Conservation (phyloP, 2,113 vertebrate genomes). For the Corynorhinus townsendii region DNA sequence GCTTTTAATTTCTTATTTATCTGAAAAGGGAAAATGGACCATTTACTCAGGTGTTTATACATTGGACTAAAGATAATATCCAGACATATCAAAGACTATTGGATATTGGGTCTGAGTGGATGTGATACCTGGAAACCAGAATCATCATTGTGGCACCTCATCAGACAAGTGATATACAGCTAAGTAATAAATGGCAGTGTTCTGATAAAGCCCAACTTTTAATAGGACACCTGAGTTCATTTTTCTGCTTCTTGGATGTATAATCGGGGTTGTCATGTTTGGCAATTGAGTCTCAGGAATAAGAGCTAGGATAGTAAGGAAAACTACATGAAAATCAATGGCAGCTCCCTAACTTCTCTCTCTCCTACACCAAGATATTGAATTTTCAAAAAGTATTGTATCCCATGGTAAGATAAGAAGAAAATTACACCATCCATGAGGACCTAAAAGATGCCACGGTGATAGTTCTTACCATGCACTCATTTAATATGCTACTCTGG, state of each 20-base stretch:
- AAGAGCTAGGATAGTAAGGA: neutral
- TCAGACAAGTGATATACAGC: neutral
- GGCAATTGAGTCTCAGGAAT: neutral
- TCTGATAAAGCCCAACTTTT: neutral
- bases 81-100: neutral
- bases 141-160: neutral
- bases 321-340: neutral
- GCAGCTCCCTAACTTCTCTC: neutral
- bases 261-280: neutral
- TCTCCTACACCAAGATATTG: neutral
- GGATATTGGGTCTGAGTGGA: neutral
- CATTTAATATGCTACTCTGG: neutral
- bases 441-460: neutral
- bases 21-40: neutral
- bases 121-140: neutral
- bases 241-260: neutral
- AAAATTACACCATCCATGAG: neutral
- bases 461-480: neutral
- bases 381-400: neutral
- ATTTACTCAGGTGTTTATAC: neutral
- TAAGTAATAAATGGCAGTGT: neutral
- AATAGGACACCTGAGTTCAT: neutral
- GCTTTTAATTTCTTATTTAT: neutral
- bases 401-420: neutral
- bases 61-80: neutral